phyloP scores from a whole-genome alignment of 1,140 invertebrate genomes.

The Heliothis subflexa region DNA sequence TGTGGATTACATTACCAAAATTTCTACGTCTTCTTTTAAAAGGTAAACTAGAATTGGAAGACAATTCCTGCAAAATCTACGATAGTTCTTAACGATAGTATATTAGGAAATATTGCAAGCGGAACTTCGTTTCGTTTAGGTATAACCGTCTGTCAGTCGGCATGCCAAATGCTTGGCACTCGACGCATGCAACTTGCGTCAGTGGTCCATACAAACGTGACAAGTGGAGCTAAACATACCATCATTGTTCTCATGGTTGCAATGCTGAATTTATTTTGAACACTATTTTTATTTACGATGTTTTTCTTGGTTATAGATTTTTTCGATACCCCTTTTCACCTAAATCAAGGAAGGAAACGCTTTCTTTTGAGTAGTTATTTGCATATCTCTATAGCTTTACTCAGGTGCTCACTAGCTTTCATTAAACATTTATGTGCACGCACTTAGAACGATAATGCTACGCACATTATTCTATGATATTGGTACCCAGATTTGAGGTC shows the following conservation, averaged over 20 bases:
- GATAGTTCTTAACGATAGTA: neutral
- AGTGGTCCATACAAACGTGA: slow-evolving; percentile 31
- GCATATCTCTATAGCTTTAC: neutral
- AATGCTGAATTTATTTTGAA: slow-evolving; percentile 29
- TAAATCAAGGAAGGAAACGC: no score
- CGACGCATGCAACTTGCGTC: slow-evolving; percentile 26
- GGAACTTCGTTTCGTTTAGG: slow-evolving; percentile 21
- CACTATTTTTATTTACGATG: neutral
- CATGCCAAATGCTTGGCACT: slow-evolving; percentile 29
- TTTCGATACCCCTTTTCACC: neutral
- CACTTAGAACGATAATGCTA: no score
- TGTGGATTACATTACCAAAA: neutral
- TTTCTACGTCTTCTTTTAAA: neutral
- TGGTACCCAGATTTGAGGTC: neutral
- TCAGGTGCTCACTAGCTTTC: neutral
- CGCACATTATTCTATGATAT: neutral
- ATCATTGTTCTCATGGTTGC: slow-evolving; percentile 22
- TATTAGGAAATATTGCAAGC: slow-evolving; percentile 7
- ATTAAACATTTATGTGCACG: no score
- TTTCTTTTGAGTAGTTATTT: neutral
- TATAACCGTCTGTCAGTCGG: slow-evolving; percentile 19
- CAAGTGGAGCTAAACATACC: slow-evolving; percentile 14
- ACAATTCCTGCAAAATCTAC: slow-evolving; percentile 3
- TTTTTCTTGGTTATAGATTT: neutral
- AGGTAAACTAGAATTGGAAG: neutral